Conservation (phyloP, 2,113 vertebrate species). For the Percopsis transmontana region DNA sequence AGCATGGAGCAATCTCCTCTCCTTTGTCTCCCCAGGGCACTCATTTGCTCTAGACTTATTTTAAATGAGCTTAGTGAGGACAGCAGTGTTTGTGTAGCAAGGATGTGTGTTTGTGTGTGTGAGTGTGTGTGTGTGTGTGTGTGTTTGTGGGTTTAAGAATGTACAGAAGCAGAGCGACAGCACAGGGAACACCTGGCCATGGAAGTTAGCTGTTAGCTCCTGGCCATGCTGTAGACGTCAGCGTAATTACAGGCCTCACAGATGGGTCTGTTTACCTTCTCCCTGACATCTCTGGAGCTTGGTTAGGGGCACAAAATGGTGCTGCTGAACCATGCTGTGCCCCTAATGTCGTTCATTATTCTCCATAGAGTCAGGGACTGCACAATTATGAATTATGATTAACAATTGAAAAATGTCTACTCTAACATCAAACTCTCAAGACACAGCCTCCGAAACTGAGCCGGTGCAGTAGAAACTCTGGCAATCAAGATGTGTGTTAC, state of each 20-base stretch:
- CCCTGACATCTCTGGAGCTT: conserved; percentile 64
- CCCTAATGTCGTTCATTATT: background rate
- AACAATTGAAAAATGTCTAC: background rate
- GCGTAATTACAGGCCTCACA: conserved; percentile 69
- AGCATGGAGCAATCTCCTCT: background rate
- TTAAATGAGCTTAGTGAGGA: no score
- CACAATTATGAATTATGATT: background rate
- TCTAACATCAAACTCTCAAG: background rate
- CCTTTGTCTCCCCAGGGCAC: background rate
- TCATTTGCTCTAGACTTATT: background rate
- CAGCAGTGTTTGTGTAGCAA: background rate
- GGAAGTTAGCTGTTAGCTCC: conserved; percentile 50
- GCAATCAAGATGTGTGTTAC: background rate
- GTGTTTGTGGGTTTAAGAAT: conserved; percentile 18
- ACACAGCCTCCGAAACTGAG: background rate
- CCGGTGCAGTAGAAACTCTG: conserved; percentile 28
- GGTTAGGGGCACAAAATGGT: conserved; percentile 46
- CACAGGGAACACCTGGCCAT: conserved; percentile 70
- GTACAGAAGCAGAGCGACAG: conserved; percentile 35
- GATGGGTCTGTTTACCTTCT: conserved; percentile 71
- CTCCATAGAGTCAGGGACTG: background rate
- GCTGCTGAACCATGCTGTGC: background rate
- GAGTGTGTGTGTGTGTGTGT: background rate
- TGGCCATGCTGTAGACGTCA: conserved; percentile 61
- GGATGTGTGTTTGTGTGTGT: background rate